phyloP scores from a whole-genome alignment of 53 echinoderm and acorn worm species.

The Paracentrotus lividus region DNA sequence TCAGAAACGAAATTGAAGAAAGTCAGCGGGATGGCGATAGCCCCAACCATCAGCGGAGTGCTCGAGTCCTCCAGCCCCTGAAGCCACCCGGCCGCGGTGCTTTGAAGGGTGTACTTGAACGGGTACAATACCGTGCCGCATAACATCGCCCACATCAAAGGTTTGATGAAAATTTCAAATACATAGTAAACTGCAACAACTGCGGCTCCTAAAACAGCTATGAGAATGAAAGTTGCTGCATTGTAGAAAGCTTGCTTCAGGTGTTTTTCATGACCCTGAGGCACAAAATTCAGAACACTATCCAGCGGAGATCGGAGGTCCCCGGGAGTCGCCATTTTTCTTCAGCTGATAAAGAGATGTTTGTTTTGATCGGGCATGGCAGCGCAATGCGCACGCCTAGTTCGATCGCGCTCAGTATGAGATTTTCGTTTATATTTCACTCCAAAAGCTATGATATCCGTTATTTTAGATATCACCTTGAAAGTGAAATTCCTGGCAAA shows the following conservation, averaged over 20 bases:
- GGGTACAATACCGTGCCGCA: constrained; percentile 95
- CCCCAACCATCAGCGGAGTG: constrained; percentile 90
- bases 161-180: constrained; percentile 92
- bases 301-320: constrained; percentile 89
- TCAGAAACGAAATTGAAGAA: constrained; percentile 94
- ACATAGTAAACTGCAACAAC: constrained; percentile 95
- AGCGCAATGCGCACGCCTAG: no score
- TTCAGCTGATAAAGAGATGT: not conserved
- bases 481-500: no score
- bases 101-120: constrained; percentile 94
- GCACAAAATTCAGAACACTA: constrained; percentile 88
- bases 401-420: no score
- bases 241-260: constrained; percentile 97
- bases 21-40: constrained; percentile 87
- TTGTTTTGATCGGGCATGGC: not conserved
- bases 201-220: constrained; percentile 80
- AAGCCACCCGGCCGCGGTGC: constrained; percentile 89
- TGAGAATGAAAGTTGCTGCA: constrained; percentile 88
- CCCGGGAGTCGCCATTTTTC: constrained; percentile 79
- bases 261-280: constrained; percentile 96
- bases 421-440: no score
- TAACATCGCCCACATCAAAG: constrained; percentile 91
- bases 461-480: no score
- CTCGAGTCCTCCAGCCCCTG: constrained; percentile 85
- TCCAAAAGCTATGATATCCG: no score